These are phyloP conservation scores for Agrotis ipsilon DNA, from an alignment of 2,888 invertebrate species.

Conservation along the genomic window DNA sequence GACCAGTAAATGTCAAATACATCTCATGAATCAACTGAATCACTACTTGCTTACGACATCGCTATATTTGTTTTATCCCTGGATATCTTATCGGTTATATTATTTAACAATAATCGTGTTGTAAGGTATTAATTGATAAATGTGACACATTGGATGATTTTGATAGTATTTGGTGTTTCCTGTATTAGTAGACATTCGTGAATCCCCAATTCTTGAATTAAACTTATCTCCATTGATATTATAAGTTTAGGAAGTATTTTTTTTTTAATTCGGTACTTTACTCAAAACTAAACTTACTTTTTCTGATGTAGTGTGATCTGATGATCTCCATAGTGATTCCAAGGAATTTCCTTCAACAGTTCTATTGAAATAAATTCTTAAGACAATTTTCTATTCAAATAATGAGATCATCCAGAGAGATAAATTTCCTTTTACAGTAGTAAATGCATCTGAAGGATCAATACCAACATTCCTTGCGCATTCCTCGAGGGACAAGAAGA, in stretches of 20 bases:
- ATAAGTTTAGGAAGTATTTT: no score
- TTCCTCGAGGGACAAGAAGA: slow-evolving; percentile 5
- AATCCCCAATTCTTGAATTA: no score
- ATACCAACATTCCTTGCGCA: slow-evolving; percentile 38
- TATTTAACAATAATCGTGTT: slow-evolving; percentile 35
- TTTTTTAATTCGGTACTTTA: no score
- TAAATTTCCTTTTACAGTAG: slow-evolving; percentile 3
- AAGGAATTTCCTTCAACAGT: neutral
- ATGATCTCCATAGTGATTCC: no score
- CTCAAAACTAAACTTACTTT: no score
- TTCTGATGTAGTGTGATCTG: no score
- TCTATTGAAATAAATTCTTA: no score
- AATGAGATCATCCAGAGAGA: neutral
- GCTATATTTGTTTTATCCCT: slow-evolving; percentile 27
- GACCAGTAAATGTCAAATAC: slow-evolving; percentile 36
- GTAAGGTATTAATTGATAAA: slow-evolving; percentile 21
- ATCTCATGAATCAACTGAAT: slow-evolving; percentile 10
- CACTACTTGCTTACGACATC: slow-evolving; percentile 20
- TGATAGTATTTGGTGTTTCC: neutral
- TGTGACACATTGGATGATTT: slow-evolving; percentile 21
- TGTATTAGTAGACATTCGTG: slow-evolving; percentile 2
- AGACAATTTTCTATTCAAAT: no score
- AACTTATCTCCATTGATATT: no score
- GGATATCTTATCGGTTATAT: slow-evolving; percentile 30
- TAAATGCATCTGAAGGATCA: slow-evolving; percentile 14